Evolutionary conservation across 2,888 invertebrate genomes (phyloP).

Genomic region (Gandaritis pyraliata): DNA sequence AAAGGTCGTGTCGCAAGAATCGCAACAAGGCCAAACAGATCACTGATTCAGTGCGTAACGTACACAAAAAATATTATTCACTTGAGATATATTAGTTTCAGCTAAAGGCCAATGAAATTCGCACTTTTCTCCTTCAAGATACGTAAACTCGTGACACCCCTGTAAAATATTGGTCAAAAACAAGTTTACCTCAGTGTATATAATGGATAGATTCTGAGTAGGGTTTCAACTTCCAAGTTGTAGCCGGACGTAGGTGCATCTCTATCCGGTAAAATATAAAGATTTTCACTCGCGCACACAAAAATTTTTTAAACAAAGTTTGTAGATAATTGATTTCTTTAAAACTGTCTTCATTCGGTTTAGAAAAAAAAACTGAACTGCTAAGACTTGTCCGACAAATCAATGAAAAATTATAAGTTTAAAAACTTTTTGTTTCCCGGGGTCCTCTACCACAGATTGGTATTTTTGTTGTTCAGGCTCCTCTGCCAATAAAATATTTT

Average conservation of each 20-base stretch:
- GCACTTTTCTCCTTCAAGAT: constrained; percentile 35
- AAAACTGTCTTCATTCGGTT: too few species aligned
- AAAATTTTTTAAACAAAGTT: too few species aligned
- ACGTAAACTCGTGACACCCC: constrained; percentile 37
- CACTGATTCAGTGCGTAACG: not conserved
- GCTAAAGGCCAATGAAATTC: constrained; percentile 23
- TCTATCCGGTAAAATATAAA: not conserved
- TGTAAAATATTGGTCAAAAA: constrained; percentile 41
- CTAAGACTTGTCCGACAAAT: too few species aligned
- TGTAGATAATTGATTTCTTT: too few species aligned
- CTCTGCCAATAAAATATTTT: constrained; percentile 5
- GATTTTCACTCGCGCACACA: not conserved
- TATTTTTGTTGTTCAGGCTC: constrained; percentile 8
- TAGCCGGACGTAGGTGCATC: not conserved
- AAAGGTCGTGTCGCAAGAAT: constrained; percentile 8
- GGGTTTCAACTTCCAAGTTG: constrained; percentile 6
- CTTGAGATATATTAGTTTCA: constrained; percentile 21
- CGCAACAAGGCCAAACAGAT: constrained; percentile 14
- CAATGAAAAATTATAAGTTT: too few species aligned
- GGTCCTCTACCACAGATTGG: too few species aligned
- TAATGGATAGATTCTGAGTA: constrained; percentile 46
- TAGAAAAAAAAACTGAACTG: too few species aligned
- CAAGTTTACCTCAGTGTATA: constrained; percentile 42
- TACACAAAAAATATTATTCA: not conserved
- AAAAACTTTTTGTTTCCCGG: too few species aligned